Base-by-base conservation (phyloP, 2,888 invertebrate genomes). In the Metalampra italica region DNA sequence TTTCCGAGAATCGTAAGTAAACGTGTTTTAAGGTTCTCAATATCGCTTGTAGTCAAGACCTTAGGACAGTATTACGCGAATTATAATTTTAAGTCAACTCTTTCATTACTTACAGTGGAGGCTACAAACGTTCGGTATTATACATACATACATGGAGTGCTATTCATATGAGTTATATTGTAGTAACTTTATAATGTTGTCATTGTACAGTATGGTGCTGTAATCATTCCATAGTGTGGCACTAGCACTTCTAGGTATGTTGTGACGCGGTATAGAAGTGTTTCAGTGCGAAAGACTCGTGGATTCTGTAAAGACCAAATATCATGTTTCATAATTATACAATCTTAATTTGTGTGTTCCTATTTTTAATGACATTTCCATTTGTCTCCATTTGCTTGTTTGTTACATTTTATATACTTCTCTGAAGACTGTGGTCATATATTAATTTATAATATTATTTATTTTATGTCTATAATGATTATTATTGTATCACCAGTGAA, bases 361-460 rank as follows among this genome's bases (percentile, higher is more conserved):
- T 87, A 86, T 78, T 78, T 36, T 67, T 69, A 77, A 77, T 82
- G 75, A 82, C 78, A 82, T 82, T 78, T 79, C 71, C 71, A 68
- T 68, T 75, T 71, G 67, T 71, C 70, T 68, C 67, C 71, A 64
- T 62, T 66, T 62, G 62, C 65, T 69, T 59, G 60, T 67, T 71
- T 78, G 74, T 82, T 78, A 78, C 73, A 75, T 75, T 75, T 47
- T 76, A 70, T 71, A 70, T 71, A 73, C 69, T 78, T 78, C 67
- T 68, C 66, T 79, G 70, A 86, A 85, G 87, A 86, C 86, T 87
- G 86, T 82, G 80, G 83, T 82, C 82, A 75, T 71, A 75, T 83
- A 67, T 69, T 85, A 82, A 82, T 83, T 84, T 84, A 84, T 83
- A 72, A 74, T 41, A 83, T 82, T 86, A 84, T 86, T 86, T 87